phyloP scores from a whole-genome alignment of 1,140 invertebrate genomes.

The Heliconius himera region DNA sequence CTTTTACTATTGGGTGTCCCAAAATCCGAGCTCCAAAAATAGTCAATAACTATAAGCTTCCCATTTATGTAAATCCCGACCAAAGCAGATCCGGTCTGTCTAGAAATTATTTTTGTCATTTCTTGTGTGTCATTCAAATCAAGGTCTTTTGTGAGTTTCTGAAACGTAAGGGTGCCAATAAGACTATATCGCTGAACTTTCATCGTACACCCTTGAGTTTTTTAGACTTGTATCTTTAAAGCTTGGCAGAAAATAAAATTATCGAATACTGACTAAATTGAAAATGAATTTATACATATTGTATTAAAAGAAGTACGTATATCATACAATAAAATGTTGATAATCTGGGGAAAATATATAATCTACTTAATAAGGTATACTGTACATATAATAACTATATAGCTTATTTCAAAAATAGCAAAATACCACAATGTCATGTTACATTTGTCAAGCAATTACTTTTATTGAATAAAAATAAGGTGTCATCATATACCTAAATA shows the following conservation, averaged over 20 bases:
- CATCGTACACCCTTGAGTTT: not conserved
- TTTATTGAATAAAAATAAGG: too few species aligned
- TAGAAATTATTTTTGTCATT: slow-evolving; percentile 10
- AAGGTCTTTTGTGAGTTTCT: not conserved
- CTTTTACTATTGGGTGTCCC: slow-evolving; percentile 30
- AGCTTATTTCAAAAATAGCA: too few species aligned
- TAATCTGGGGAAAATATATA: too few species aligned
- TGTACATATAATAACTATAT: too few species aligned
- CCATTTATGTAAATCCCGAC: slow-evolving; percentile 32
- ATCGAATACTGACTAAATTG: not conserved
- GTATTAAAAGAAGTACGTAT: too few species aligned
- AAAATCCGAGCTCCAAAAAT: slow-evolving; percentile 32
- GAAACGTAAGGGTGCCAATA: not conserved
- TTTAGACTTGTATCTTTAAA: not conserved
- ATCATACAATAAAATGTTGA: too few species aligned
- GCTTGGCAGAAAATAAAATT: not conserved
- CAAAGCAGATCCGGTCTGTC: slow-evolving; percentile 21
- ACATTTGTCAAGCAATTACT: too few species aligned
- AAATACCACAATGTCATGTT: too few species aligned
- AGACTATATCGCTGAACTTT: not conserved
- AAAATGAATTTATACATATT: not conserved
- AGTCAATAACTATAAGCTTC: slow-evolving; percentile 30
- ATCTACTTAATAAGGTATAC: too few species aligned
- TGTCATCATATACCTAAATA: too few species aligned
- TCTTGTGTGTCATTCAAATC: slow-evolving; percentile 7